Evolutionary conservation across 2,797 vertebrate genomes (phyloP).

Genomic region (Carcharodon carcharias): DNA sequence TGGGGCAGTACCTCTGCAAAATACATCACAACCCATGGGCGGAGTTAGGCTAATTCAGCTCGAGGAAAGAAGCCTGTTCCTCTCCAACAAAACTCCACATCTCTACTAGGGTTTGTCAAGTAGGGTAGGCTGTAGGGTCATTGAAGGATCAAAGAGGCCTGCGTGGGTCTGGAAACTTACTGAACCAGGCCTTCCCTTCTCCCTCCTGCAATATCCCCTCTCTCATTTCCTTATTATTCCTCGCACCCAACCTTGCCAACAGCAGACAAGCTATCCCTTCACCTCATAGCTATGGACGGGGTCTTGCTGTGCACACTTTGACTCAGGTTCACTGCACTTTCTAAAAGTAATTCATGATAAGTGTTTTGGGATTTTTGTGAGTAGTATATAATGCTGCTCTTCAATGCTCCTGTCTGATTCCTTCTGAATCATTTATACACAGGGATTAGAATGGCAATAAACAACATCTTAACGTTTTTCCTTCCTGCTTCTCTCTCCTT

Average conservation of each 20-base stretch:
- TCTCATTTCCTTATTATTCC: background rate
- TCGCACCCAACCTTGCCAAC: background rate
- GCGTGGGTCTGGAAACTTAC: background rate
- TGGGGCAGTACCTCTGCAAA: slow-evolving; percentile 19
- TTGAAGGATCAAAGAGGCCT: background rate
- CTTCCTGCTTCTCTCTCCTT: background rate
- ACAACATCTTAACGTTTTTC: background rate
- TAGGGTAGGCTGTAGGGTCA: background rate
- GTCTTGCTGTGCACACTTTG: background rate
- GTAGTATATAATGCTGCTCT: background rate
- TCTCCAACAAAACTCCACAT: background rate
- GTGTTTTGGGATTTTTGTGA: background rate
- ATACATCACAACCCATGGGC: background rate
- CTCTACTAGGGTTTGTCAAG: background rate
- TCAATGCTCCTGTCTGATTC: background rate
- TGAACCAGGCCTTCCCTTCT: background rate
- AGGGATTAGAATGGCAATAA: background rate
- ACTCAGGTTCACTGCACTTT: background rate
- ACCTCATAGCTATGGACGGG: background rate
- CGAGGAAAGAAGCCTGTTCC: background rate
- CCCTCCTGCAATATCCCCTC: background rate
- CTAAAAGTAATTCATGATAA: background rate
- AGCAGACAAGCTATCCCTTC: no score
- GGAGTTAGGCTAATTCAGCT: slow-evolving; percentile 15
- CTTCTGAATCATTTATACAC: background rate